Evolutionary conservation across 2,113 vertebrate species (phyloP).

Genomic region (Empidonax traillii): DNA sequence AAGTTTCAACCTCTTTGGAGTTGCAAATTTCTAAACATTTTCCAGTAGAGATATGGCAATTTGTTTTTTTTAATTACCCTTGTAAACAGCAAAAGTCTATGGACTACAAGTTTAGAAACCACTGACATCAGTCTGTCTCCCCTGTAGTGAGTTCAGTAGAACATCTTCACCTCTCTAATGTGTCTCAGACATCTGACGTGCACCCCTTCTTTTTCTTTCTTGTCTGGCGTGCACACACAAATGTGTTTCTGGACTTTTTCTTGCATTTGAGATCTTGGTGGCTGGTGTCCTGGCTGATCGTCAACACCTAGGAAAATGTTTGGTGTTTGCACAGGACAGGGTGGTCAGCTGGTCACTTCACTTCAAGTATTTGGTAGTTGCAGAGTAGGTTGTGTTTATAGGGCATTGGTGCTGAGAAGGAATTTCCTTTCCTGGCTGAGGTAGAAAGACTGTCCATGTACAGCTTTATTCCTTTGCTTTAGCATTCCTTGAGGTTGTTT

Average conservation of each 20-base stretch:
- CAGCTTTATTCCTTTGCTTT: slow-evolving; percentile 62
- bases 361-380: neutral
- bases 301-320: neutral
- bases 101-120: neutral
- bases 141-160: neutral
- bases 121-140: neutral
- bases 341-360: neutral
- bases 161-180: neutral
- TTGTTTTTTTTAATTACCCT: neutral
- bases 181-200: neutral
- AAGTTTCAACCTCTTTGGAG: slow-evolving; percentile 6
- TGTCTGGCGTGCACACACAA: neutral
- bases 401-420: slow-evolving; percentile 20
- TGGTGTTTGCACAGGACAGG: neutral
- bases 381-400: slow-evolving; percentile 4
- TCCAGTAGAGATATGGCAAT: neutral
- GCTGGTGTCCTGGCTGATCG: neutral
- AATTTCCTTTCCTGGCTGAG: slow-evolving; percentile 60
- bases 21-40: neutral
- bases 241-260: neutral
- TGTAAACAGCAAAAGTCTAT: neutral
- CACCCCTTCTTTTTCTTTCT: neutral
- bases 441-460: slow-evolving; percentile 33
- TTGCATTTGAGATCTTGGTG: neutral
- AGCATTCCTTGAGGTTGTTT: slow-evolving; percentile 61